These are phyloP conservation scores for Elgonia sp. DNA, from an alignment of 2,888 invertebrate genomes.

Conservation along the genomic window DNA sequence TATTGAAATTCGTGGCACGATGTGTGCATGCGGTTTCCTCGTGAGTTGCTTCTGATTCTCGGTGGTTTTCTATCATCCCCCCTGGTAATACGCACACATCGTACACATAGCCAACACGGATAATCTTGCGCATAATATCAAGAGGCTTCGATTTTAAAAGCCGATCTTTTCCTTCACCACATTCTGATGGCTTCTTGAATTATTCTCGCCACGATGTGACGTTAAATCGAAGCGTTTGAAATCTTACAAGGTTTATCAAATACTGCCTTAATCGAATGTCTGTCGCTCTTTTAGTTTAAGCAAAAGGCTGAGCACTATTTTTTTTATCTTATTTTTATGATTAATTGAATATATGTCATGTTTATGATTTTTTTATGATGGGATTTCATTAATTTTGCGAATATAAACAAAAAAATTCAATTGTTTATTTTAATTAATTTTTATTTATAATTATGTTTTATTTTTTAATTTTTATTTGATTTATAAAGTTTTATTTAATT, in stretches of 20 bases:
- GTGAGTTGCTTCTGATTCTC: slow-evolving; percentile 58
- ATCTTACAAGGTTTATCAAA: slow-evolving; percentile 73
- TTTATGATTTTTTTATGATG: no score
- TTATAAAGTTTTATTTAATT: no score
- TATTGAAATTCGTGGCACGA: slow-evolving; percentile 66
- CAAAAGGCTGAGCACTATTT: no score
- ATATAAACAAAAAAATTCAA: no score
- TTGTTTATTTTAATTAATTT: no score
- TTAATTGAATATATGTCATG: no score
- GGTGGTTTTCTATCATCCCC: slow-evolving; percentile 51
- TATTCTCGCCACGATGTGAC: slow-evolving; percentile 78
- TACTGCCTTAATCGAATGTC: slow-evolving; percentile 54
- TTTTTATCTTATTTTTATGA: no score
- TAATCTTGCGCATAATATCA: slow-evolving; percentile 77
- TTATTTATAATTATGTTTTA: no score
- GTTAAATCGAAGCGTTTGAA: slow-evolving; percentile 79
- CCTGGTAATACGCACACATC: slow-evolving; percentile 40
- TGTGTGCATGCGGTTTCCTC: slow-evolving; percentile 59
- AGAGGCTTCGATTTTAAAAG: slow-evolving; percentile 77
- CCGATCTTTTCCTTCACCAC: slow-evolving; percentile 68
- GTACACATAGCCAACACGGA: slow-evolving; percentile 58
- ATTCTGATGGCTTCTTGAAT: slow-evolving; percentile 71
- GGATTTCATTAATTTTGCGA: no score
- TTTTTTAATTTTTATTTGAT: no score
- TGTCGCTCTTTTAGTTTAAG: slow-evolving; percentile 12